phyloP scores from a whole-genome alignment of 92 coral and sea anemone genomes.

The Phenganax subtilis region DNA sequence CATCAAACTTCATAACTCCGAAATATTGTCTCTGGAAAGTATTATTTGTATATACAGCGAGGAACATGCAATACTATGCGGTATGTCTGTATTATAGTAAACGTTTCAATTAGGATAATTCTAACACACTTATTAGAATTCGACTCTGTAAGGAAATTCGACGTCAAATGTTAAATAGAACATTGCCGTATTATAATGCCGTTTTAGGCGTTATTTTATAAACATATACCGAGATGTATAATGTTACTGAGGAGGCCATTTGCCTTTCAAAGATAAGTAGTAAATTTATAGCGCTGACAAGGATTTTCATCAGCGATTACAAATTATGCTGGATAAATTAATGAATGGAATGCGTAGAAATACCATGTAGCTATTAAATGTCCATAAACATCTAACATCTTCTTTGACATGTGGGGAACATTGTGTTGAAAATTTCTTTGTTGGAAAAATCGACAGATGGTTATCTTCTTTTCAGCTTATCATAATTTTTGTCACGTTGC shows the following conservation, averaged over 20 bases:
- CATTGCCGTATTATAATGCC: constrained; percentile 5
- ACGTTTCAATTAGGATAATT: not conserved
- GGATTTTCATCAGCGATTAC: constrained; percentile 26
- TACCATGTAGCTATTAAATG: not conserved
- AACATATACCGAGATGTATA: not conserved
- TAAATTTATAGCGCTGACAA: constrained; percentile 13
- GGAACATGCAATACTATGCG: constrained; percentile 28
- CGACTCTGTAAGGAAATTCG: not conserved
- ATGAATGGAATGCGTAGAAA: not conserved
- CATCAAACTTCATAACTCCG: not conserved
- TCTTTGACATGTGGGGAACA: not conserved
- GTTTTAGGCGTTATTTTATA: not conserved
- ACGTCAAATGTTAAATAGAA: not conserved
- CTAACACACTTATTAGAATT: not conserved
- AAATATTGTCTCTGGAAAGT: not conserved
- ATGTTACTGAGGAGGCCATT: not conserved
- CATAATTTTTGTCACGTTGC: constrained; percentile 3
- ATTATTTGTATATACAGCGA: constrained; percentile 20
- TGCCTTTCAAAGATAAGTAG: not conserved
- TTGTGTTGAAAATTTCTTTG: not conserved
- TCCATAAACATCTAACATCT: not conserved
- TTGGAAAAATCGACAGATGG: constrained; percentile 7
- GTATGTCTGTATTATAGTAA: not conserved
- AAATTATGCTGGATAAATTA: constrained; percentile 11
- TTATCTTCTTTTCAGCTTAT: not conserved